phyloP scores from a whole-genome alignment of 2,888 invertebrate genomes.

The Xiphydria camelus region DNA sequence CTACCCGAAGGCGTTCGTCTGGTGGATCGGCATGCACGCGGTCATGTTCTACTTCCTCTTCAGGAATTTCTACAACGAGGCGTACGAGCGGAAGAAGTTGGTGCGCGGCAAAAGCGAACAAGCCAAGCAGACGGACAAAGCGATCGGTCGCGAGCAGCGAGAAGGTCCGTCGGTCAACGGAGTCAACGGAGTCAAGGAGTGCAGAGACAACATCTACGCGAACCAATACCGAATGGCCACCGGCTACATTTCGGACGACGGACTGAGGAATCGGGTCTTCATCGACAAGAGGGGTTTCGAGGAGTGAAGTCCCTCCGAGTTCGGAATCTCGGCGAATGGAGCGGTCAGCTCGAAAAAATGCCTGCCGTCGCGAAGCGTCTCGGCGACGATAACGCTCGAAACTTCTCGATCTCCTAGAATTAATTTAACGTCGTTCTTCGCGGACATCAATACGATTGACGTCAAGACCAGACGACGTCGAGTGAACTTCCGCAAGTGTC shows the following conservation, averaged over 20 bases:
- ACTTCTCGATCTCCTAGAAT: too few relatives aligned
- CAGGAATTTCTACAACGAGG: slow-evolving; percentile 85
- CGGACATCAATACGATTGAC: too few relatives aligned
- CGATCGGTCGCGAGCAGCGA: background rate
- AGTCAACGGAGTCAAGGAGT: slow-evolving; percentile 6
- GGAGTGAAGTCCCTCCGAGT: background rate
- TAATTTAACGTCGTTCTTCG: background rate
- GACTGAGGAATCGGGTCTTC: slow-evolving; percentile 60
- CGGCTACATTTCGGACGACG: slow-evolving; percentile 60
- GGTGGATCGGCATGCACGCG: slow-evolving; percentile 91
- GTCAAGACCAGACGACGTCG: too few relatives aligned
- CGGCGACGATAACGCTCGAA: too few relatives aligned
- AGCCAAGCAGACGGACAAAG: slow-evolving; percentile 19
- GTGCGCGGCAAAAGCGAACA: slow-evolving; percentile 25
- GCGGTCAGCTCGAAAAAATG: too few relatives aligned
- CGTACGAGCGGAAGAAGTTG: slow-evolving; percentile 64
- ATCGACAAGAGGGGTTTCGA: slow-evolving; percentile 52
- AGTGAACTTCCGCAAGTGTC: too few relatives aligned
- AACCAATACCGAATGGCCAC: slow-evolving; percentile 58
- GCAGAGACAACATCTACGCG: slow-evolving; percentile 42
- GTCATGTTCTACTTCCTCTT: slow-evolving; percentile 92
- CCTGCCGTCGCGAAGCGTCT: too few relatives aligned
- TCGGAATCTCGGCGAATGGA: too few relatives aligned
- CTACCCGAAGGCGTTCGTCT: slow-evolving; percentile 85
- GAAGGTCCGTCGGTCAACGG: background rate